Evolutionary conservation across 1,140 invertebrate species (phyloP), one percentile per base, ranked within the genome.

Genomic region (Dendrolimus punctatus): DNA sequence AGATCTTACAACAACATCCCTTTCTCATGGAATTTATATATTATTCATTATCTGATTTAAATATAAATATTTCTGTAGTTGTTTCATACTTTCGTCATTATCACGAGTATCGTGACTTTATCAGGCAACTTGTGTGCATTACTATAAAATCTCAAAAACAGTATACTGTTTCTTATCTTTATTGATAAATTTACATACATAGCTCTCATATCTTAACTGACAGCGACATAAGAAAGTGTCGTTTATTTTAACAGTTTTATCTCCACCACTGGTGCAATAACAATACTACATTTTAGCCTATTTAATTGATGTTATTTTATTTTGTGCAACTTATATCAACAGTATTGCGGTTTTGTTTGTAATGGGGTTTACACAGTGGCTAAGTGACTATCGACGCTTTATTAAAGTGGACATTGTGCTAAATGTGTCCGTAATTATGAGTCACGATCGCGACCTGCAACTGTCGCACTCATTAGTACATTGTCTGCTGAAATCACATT

Each of bases 401-500:
- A 55, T 67, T 65, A 58, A 62, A 62, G 60, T 64, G 57, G 63
- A 71, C 59, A 66, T 67, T 64, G 56, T 62, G 61, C 59, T 67
- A 68, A 74, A 71, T 70, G 68, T 73, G 66, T 62, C 66, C 66
- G 57, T 69, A 64, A 69, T 75, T 70, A 65, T 83, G 81, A 85
- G 65, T 85, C 81, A 85, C 65, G 59, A 64, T 54, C 65, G 57
- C 69, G 62, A 69, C 66, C 64, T 65, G 72, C 66, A 60, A 73
- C 64, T 73, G 76, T 74, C 72, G 64, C 61, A 66, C 75, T 75
- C 76, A 73, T 83, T 81, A 85, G 74, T 76, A 75, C 73, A 71
- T 73, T 80, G 80, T 81, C 70, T 70, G 67, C 75, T 80, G 71
- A 82, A 85, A 79, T 83, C 73, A 82, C 75, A 82, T 85, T 83